Base-by-base conservation (phyloP, 2,113 vertebrate genomes). In the Phainopepla nitens region DNA sequence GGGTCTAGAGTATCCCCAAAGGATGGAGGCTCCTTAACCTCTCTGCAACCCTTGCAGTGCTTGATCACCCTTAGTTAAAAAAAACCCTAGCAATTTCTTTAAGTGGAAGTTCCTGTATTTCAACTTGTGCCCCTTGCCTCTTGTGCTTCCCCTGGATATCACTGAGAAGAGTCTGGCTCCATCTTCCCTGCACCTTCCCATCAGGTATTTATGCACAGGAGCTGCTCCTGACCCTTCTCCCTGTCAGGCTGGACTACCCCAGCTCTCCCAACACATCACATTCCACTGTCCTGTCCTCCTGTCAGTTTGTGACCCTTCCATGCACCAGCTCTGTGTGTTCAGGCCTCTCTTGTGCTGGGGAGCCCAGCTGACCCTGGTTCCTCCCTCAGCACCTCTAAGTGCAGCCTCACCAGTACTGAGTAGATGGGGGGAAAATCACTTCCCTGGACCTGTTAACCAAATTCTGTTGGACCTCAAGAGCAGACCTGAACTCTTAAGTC, bases 81-180 rank as follows among this genome's bases (percentile, higher is more conserved):
- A 41, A 51, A 35, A 36, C n/a, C n/a, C n/a, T n/a, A n/a, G n/a
- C n/a, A n/a, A n/a, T n/a, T n/a, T n/a, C n/a, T n/a, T 87, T 69
- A 53, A 83, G 28, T 86, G 68, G 58, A 65, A 81, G 20, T 73
- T 73, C 28, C 13, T 31, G 10, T 72, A 42, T 86, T 95, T 95
- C 69, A 89, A 54, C 61, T 71, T 93, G 16, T 94, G 69, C 60
- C 60, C 47, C 9, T 84, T 95, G 72, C 69, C 36, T 93, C 83
- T 94, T 50, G 47, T 95, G 90, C 90, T 87, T 71, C 76, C 87
- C 29, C 39, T 93, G 96, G 84, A 58, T 66, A 25, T 71, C 51
- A 21, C 65, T 85, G 73, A 78, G 77, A 87, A 79, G 69, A 94
- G 41, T 60, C 42, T 94, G 83, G 60, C 42, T 94, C 21, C 31